A percentile compares a stretch with the other conserved stretches of the same genome.
Conservation (phyloP, 2,113 vertebrate species). For the Chaetops frenatus region DNA sequence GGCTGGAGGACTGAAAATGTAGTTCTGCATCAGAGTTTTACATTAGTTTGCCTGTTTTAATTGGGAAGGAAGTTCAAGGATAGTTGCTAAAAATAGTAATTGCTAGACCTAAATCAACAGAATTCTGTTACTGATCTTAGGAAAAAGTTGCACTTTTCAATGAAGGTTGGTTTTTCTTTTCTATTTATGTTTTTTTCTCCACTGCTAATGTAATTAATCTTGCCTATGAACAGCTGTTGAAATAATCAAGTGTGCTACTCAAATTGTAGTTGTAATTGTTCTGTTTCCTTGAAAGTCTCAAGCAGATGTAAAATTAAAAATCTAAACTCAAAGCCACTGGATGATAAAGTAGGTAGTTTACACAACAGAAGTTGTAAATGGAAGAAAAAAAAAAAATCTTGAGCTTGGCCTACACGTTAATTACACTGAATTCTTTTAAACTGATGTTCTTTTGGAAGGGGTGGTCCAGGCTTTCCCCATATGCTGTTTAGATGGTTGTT, state of each 20-base stretch:
- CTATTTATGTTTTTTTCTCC: neutral
- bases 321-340: neutral
- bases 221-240: neutral
- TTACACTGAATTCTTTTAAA: neutral
- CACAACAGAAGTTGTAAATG: neutral
- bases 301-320: neutral
- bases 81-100: neutral
- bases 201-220: neutral
- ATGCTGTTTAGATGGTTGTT: neutral
- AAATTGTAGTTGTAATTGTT: neutral
- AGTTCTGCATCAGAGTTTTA: neutral
- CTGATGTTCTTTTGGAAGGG: neutral
- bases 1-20: neutral
- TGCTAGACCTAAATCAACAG: neutral
- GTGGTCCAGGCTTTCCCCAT: neutral
- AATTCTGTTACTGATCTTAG: neutral
- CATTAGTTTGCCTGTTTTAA: neutral
- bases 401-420: fast-evolving
- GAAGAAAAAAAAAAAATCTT: neutral
- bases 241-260: neutral
- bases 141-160: neutral
- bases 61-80: neutral
- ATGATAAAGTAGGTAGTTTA: neutral
- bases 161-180: neutral
- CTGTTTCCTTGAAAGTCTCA: neutral